Conservation (phyloP, 2,113 vertebrate genomes). For the Protobothrops mucrosquamatus region DNA sequence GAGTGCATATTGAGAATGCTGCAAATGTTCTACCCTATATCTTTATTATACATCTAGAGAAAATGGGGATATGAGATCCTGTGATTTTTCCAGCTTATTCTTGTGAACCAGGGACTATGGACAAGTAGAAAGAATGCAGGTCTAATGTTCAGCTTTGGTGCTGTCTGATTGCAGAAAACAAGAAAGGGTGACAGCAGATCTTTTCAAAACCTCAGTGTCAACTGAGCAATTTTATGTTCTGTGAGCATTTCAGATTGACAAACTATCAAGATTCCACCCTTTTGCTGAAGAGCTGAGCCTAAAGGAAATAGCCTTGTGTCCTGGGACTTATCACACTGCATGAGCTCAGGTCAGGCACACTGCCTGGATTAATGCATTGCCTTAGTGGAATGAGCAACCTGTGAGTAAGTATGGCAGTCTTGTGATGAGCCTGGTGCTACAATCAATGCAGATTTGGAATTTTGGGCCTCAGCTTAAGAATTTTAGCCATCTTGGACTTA, state of each 20-base stretch:
- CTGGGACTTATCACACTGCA: background rate
- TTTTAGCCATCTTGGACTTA: background rate
- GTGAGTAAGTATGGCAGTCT: background rate
- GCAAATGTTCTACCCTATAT: background rate
- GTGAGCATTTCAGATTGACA: background rate
- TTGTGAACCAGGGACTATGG: background rate
- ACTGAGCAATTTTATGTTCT: background rate
- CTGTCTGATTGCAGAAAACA: background rate
- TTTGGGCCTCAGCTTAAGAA: background rate
- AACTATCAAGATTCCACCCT: background rate
- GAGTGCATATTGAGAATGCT: background rate
- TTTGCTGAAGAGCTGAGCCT: background rate
- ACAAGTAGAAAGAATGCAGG: background rate
- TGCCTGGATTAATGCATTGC: background rate
- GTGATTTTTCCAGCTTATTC: background rate
- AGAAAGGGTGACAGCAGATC: background rate
- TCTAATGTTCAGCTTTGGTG: background rate
- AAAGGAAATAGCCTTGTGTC: background rate
- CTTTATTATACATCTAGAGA: background rate
- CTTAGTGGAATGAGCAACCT: background rate
- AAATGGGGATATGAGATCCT: background rate
- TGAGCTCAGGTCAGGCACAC: background rate
- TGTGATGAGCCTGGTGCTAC: background rate
- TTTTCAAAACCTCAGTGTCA: background rate
- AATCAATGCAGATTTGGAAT: background rate